These are phyloP conservation scores for Nematolebias whitei DNA, from an alignment of 2,113 vertebrate genomes.

Conservation along the genomic window DNA sequence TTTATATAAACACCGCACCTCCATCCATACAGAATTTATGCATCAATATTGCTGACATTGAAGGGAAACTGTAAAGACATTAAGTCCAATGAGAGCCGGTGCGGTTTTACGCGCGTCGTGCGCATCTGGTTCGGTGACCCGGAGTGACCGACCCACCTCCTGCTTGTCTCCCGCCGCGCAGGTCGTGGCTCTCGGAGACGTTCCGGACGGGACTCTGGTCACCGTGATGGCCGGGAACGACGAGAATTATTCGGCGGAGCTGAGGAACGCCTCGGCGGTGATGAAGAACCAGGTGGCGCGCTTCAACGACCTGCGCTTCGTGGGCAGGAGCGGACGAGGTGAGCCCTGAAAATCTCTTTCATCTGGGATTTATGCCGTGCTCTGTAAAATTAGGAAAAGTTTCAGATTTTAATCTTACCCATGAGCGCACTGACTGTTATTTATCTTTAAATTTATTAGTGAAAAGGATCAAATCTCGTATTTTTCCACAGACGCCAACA, in stretches of 20 bases:
- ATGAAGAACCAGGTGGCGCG: slow-evolving; percentile 99
- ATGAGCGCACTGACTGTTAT: neutral
- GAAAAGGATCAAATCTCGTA: neutral
- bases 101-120: slow-evolving; percentile 43
- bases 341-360: slow-evolving; percentile 45
- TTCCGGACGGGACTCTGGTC: slow-evolving; percentile 97
- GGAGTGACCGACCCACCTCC: slow-evolving; percentile 35
- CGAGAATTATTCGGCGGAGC: slow-evolving; percentile 98
- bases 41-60: neutral
- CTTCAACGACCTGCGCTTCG: slow-evolving; percentile 98
- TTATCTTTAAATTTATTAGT: neutral
- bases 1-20: neutral
- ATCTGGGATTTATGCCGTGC: neutral
- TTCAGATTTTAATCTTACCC: neutral
- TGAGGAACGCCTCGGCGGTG: slow-evolving; percentile 96
- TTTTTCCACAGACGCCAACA: slow-evolving; percentile 1
- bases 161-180: slow-evolving; percentile 61
- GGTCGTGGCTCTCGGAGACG: slow-evolving; percentile 97
- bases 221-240: slow-evolving; percentile 99
- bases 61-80: slow-evolving; percentile 2
- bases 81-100: slow-evolving; percentile 29
- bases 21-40: neutral
- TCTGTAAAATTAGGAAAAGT: neutral
- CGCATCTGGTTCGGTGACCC: slow-evolving; percentile 42
- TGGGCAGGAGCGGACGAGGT: slow-evolving; percentile 98